A percentile compares a stretch with the other conserved stretches of the same genome.
Conservation (phyloP, 2,888 invertebrate genomes). For the Chloromyia formosa region DNA sequence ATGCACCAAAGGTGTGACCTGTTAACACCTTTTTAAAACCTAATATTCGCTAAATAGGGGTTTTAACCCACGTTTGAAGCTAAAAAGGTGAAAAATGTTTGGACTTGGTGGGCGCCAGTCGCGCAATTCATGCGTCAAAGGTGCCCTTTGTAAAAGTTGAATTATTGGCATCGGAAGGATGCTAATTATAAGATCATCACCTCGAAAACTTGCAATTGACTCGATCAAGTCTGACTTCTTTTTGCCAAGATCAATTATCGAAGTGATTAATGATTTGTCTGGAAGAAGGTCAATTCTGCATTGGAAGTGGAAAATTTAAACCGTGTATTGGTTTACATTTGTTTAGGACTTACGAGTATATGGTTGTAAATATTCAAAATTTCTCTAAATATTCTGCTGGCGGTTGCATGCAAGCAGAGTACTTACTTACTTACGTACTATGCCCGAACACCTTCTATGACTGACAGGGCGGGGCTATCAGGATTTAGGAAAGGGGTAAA, state of each 20-base stretch:
- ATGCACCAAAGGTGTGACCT: conserved; percentile 40
- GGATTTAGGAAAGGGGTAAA: no score
- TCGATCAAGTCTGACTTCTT: not conserved
- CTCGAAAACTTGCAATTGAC: conserved; percentile 44
- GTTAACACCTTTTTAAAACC: conserved; percentile 49
- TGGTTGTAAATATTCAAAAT: no score
- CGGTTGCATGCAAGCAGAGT: no score
- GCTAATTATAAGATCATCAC: conserved; percentile 45
- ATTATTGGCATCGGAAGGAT: conserved; percentile 34
- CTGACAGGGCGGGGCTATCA: no score
- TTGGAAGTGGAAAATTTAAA: no score
- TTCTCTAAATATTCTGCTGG: no score
- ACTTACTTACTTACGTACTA: no score
- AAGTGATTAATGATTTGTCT: conserved; percentile 44
- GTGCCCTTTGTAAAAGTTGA: conserved; percentile 12
- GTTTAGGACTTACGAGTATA: no score
- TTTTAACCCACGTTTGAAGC: conserved; percentile 32
- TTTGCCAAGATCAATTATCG: conserved; percentile 42
- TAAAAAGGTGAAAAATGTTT: conserved; percentile 36
- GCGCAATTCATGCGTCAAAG: conserved; percentile 31
- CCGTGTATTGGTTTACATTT: no score
- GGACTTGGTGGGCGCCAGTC: conserved; percentile 43
- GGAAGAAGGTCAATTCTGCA: no score
- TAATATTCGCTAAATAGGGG: conserved; percentile 47
- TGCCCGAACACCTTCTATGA: no score